Evolutionary conservation across 1,140 invertebrate genomes (phyloP).

Genomic region (Platorchestia sp.): DNA sequence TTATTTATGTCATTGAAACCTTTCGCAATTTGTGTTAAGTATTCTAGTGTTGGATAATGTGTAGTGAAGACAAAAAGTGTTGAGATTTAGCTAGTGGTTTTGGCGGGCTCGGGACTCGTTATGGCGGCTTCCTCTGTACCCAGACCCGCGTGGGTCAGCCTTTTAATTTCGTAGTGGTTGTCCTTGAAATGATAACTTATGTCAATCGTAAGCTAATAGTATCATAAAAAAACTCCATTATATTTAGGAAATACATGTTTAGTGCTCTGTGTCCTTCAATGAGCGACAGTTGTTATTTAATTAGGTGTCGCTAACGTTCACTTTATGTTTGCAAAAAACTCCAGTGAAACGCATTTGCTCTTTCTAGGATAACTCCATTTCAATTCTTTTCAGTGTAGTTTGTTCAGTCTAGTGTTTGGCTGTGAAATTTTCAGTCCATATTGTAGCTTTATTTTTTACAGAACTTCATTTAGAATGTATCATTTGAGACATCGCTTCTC

Average conservation of each 20-base stretch:
- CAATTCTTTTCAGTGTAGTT: too few relatives aligned
- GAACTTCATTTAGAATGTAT: too few relatives aligned
- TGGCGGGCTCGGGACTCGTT: neutral
- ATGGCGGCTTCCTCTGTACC: slow-evolving; percentile 25
- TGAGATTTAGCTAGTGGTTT: neutral
- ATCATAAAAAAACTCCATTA: neutral
- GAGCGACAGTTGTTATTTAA: neutral
- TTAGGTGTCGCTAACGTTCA: neutral
- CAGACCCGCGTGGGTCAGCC: slow-evolving; percentile 28
- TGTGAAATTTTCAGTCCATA: too few relatives aligned
- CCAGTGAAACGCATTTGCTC: neutral
- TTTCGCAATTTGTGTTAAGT: neutral
- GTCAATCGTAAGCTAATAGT: neutral
- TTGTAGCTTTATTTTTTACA: too few relatives aligned
- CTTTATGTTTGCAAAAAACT: neutral
- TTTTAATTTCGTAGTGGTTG: slow-evolving; percentile 3
- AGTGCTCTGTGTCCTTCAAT: neutral
- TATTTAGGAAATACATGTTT: neutral
- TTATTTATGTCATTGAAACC: neutral
- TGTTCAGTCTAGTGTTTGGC: too few relatives aligned
- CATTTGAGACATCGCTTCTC: too few relatives aligned
- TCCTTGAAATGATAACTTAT: neutral
- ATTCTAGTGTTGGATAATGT: neutral
- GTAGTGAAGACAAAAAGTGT: neutral
- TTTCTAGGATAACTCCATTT: neutral